Evolutionary conservation across 2,888 invertebrate species (phyloP).

Genomic region (Pocota personata): DNA sequence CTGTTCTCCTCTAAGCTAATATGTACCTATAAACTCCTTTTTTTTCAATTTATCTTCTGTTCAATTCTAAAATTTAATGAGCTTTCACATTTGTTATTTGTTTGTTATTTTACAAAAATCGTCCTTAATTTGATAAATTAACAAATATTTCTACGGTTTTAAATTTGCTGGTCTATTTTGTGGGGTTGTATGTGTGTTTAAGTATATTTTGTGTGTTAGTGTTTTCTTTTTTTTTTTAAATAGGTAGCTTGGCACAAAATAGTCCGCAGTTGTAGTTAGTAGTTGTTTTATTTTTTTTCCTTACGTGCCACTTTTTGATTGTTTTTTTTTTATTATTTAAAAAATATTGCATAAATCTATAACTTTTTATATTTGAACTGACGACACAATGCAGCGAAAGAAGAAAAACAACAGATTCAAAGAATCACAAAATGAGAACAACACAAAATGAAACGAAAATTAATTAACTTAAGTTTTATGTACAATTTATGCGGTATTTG

Average conservation of each 20-base stretch:
- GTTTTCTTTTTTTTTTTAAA: background rate
- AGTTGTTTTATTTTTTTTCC: background rate
- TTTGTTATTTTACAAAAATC: background rate
- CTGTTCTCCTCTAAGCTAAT: too few relatives aligned
- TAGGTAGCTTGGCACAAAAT: conserved; percentile 25
- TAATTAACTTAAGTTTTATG: background rate
- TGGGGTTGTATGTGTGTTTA: background rate
- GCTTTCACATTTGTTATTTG: conserved; percentile 4
- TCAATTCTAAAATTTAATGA: conserved; percentile 8
- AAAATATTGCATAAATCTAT: too few relatives aligned
- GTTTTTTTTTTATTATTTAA: conserved; percentile 7
- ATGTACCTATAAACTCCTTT: too few relatives aligned
- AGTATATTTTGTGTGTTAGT: background rate
- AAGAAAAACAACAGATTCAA: background rate
- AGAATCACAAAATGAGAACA: conserved; percentile 11
- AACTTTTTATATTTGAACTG: conserved; percentile 9
- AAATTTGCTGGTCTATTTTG: conserved; percentile 16
- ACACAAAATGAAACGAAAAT: background rate
- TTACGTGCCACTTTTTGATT: conserved; percentile 27
- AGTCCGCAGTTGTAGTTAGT: conserved; percentile 8
- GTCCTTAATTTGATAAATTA: background rate
- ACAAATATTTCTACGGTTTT: too few relatives aligned
- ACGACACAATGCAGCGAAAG: conserved; percentile 22
- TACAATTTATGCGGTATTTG: conserved; percentile 41
- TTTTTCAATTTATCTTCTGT: too few relatives aligned